phyloP scores from a whole-genome alignment of 2,113 vertebrate genomes.

The Nansenia antarctica region DNA sequence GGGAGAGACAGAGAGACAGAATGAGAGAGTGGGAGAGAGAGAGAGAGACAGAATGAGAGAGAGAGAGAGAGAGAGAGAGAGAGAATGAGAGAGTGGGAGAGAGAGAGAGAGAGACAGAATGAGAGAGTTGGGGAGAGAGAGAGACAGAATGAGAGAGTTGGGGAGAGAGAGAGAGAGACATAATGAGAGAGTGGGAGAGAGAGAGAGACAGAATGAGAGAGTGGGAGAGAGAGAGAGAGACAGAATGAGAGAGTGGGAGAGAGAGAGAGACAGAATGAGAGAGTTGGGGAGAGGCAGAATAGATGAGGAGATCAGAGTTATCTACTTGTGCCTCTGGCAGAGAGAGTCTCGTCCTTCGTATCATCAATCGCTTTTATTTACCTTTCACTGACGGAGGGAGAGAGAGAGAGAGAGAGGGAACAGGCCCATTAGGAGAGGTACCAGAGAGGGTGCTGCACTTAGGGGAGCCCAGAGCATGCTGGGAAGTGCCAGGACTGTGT shows the following conservation, averaged over 20 bases:
- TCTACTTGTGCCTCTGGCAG: not conserved
- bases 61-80: not conserved
- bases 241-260: too few species aligned
- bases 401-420: not conserved
- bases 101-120: not conserved
- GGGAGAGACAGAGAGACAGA: too few species aligned
- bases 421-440: too few species aligned
- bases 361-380: not conserved
- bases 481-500: too few species aligned
- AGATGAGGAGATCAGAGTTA: not conserved
- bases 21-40: not conserved
- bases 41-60: not conserved
- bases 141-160: not conserved
- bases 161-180: not conserved
- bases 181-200: too few species aligned
- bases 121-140: not conserved
- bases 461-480: too few species aligned
- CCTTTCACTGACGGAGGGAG: not conserved
- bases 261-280: not conserved
- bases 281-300: not conserved
- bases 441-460: too few species aligned
- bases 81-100: not conserved
- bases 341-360: not conserved
- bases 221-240: too few species aligned
- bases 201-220: too few species aligned